These are phyloP conservation scores for Manis javanica DNA, from an alignment of 2,797 vertebrate species.

Conservation along the genomic window DNA sequence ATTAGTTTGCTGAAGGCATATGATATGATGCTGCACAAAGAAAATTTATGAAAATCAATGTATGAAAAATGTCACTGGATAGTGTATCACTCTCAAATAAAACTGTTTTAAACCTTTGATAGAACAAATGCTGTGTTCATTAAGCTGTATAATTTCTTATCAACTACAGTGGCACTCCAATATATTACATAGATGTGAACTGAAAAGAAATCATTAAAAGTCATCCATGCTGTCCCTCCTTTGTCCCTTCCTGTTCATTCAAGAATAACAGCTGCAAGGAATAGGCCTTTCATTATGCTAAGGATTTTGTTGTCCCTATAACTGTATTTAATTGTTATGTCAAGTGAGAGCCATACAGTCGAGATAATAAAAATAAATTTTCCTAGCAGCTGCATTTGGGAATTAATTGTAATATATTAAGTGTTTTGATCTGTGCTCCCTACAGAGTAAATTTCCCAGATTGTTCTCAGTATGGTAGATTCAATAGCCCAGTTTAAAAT, in stretches of 20 bases:
- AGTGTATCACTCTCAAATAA: not conserved
- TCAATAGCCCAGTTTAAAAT: conserved; percentile 49
- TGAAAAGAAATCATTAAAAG: conserved; percentile 61
- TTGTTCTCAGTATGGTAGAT: conserved; percentile 67
- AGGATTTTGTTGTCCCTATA: conserved; percentile 64
- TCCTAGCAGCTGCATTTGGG: conserved; percentile 65
- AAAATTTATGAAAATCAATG: not conserved
- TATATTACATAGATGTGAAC: conserved; percentile 42
- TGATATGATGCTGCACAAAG: not conserved
- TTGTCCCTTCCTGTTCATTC: conserved; percentile 61
- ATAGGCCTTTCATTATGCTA: conserved; percentile 55
- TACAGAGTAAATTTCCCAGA: conserved; percentile 64
- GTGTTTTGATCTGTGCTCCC: conserved; percentile 71
- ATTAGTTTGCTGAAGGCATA: not conserved
- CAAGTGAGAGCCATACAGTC: conserved; percentile 72
- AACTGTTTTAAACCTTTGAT: conserved; percentile 35
- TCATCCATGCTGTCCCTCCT: not conserved
- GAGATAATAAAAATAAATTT: conserved; percentile 80
- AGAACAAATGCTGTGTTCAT: conserved; percentile 38
- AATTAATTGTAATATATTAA: conserved; percentile 80
- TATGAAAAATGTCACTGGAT: not conserved
- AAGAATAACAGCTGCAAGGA: conserved; percentile 67
- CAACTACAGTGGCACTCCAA: not conserved
- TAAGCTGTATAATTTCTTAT: conserved; percentile 67
- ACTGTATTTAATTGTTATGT: conserved; percentile 74